Evolutionary conservation across 2,888 invertebrate genomes (phyloP).

Genomic region (Morpho deidamia): DNA sequence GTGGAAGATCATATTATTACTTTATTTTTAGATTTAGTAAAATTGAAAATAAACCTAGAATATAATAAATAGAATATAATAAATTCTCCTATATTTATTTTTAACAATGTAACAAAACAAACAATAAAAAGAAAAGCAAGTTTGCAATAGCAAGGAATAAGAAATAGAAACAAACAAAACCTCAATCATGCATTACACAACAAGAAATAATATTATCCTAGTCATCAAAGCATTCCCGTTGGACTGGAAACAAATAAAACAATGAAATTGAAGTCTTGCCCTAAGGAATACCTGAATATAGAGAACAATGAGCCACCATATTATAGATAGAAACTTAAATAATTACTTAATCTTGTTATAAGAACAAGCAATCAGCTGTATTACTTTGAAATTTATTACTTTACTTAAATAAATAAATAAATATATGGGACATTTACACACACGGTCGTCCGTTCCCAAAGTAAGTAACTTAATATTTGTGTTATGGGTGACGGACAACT

Average conservation of each 20-base stretch:
- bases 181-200: slow-evolving; percentile 3
- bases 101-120: background rate
- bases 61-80: too few relatives aligned
- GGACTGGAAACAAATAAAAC: slow-evolving; percentile 46
- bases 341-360: background rate
- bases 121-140: background rate
- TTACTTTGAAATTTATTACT: too few relatives aligned
- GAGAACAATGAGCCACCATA: background rate
- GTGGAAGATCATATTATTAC: too few relatives aligned
- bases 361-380: background rate
- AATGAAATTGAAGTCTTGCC: slow-evolving; percentile 48
- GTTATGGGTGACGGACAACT: too few relatives aligned
- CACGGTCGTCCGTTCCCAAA: too few relatives aligned
- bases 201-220: slow-evolving; percentile 1
- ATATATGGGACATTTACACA: too few relatives aligned
- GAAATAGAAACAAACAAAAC: background rate
- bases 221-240: slow-evolving; percentile 24
- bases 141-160: background rate
- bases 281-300: slow-evolving; percentile 10
- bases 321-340: background rate
- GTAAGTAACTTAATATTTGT: too few relatives aligned
- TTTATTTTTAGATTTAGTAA: too few relatives aligned
- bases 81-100: background rate
- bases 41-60: too few relatives aligned
- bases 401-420: too few relatives aligned